A percentile compares a stretch with the other conserved stretches of the same genome.
Conservation (phyloP, 1,140 invertebrate genomes). For the Teleogryllus occipitalis region DNA sequence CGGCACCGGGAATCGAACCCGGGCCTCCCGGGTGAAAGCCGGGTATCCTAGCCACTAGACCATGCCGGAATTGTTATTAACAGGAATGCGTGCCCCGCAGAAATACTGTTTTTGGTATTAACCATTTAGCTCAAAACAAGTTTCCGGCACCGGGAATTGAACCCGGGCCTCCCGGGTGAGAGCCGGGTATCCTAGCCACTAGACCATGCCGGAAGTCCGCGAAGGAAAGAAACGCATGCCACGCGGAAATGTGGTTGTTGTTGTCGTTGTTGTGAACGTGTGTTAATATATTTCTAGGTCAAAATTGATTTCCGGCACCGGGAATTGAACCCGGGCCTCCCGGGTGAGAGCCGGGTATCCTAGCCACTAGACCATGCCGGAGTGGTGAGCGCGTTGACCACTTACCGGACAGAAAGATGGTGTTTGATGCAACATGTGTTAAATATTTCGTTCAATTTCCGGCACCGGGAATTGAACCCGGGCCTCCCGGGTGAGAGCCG, state of each 20-base stretch:
- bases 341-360: conserved; percentile 78
- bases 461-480: conserved; percentile 77
- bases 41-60: conserved; percentile 78
- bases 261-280: too few species aligned
- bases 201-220: conserved; percentile 48
- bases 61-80: too few species aligned
- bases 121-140: too few species aligned
- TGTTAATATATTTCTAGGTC: too few species aligned
- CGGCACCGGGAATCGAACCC: conserved; percentile 78
- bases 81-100: too few species aligned
- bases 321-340: conserved; percentile 77
- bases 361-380: conserved; percentile 63
- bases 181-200: conserved; percentile 80
- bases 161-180: conserved; percentile 74
- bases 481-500: conserved; percentile 75
- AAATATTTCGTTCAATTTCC: too few species aligned
- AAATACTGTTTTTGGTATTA: too few species aligned
- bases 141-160: conserved; percentile 76
- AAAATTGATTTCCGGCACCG: conserved; percentile 71
- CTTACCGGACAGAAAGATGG: too few species aligned
- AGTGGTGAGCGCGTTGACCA: too few species aligned
- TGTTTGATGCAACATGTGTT: too few species aligned
- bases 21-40: conserved; percentile 75
- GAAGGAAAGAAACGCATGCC: too few species aligned
- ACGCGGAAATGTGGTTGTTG: too few species aligned